These are phyloP conservation scores for Gymnocheta viridis DNA, from an alignment of 2,888 invertebrate genomes.

Conservation along the genomic window DNA sequence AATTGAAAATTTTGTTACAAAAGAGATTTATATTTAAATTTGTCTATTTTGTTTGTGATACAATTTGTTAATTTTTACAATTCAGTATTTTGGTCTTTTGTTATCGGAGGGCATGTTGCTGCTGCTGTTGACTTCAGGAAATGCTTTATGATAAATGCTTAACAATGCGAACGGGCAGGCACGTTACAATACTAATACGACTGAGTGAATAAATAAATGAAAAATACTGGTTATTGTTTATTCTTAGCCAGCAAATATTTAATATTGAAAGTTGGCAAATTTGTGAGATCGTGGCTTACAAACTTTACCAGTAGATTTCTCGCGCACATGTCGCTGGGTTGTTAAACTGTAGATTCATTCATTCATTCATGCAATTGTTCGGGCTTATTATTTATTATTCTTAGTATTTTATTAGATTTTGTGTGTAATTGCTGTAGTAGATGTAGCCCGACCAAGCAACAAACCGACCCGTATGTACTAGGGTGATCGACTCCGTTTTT, in stretches of 20 bases:
- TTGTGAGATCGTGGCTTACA: not conserved
- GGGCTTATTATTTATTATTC: not conserved
- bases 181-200: not conserved
- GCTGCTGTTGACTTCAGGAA: constrained; percentile 23
- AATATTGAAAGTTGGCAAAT: not conserved
- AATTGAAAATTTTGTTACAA: constrained; percentile 16
- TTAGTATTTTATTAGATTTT: constrained; percentile 7
- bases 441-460: not conserved
- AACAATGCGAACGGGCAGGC: not conserved
- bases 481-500: too few relatives aligned
- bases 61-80: not conserved
- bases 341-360: constrained; percentile 30
- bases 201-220: too few relatives aligned
- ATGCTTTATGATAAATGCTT: constrained; percentile 14
- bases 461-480: too few relatives aligned
- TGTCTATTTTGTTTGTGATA: not conserved
- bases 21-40: not conserved
- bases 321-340: constrained; percentile 4
- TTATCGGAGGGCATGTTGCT: not conserved
- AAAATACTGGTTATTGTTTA: not conserved
- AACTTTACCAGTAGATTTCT: not conserved
- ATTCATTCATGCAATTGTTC: constrained; percentile 9
- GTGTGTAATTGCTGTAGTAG: constrained; percentile 15
- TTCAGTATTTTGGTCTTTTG: constrained; percentile 12
- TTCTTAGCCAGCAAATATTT: constrained; percentile 23